Percentiles rank a stretch among this genome's conserved stretches.
Evolutionary conservation across 2,113 vertebrate species (phyloP).

Genomic region (Machaerirhynchus nigripectus): DNA sequence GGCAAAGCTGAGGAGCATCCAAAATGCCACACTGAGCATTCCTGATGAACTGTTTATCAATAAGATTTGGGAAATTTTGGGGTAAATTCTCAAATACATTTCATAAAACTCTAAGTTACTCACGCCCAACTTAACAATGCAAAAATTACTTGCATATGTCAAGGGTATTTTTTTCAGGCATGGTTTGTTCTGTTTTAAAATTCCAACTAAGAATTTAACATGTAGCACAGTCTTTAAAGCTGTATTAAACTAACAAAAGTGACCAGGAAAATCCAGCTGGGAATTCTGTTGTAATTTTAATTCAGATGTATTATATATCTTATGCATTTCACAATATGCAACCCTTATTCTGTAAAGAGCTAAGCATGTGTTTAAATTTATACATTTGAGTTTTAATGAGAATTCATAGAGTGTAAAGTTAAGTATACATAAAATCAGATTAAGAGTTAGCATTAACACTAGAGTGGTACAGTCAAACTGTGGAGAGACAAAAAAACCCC

Average conservation of each 20-base stretch:
- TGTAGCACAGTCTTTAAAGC: not conserved
- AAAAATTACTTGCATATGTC: not conserved
- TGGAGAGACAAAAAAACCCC: not conserved
- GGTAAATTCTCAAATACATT: not conserved
- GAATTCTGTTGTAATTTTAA: conserved; percentile 50
- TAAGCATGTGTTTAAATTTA: conserved; percentile 56
- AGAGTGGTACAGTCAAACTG: conserved; percentile 21
- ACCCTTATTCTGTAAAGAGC: conserved; percentile 46
- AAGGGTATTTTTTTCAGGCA: not conserved
- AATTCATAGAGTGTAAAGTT: conserved; percentile 44
- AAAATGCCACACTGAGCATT: not conserved
- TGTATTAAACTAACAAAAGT: conserved; percentile 50
- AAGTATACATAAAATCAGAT: conserved; percentile 46
- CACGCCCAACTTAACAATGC: not conserved
- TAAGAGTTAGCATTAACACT: conserved; percentile 34
- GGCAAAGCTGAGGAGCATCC: not conserved
- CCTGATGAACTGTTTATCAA: not conserved
- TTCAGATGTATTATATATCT: conserved; percentile 20
- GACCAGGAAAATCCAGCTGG: conserved; percentile 43
- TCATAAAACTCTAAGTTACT: not conserved
- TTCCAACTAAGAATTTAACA: not conserved
- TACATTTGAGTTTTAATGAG: conserved; percentile 59
- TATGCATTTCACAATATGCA: conserved; percentile 50
- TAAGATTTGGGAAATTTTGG: not conserved
- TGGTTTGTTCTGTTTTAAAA: not conserved